Conservation (phyloP, 2,888 invertebrate genomes). For the Theretra japonica region DNA sequence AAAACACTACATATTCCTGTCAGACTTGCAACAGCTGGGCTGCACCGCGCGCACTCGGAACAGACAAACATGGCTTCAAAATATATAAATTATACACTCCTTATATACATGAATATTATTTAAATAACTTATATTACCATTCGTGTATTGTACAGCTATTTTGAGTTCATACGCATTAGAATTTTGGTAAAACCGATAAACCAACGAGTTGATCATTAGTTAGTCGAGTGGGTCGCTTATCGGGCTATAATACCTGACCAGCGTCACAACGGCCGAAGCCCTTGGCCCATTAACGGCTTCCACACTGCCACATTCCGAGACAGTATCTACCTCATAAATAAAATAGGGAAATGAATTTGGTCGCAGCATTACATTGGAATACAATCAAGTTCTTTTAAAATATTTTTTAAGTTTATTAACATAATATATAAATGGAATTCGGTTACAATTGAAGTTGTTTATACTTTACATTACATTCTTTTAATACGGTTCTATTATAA, state of each 20-base stretch:
- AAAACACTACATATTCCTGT: conserved; percentile 34
- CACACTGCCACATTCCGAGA: conserved; percentile 30
- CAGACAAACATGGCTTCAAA: conserved; percentile 26
- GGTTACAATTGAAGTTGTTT: not conserved
- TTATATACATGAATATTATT: not conserved
- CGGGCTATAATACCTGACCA: conserved; percentile 50
- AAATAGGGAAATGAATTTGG: conserved; percentile 17
- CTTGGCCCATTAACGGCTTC: conserved; percentile 57
- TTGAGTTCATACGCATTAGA: conserved; percentile 31
- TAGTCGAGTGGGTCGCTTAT: conserved; percentile 51
- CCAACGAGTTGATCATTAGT: conserved; percentile 42
- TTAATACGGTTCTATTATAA: no score
- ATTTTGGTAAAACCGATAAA: conserved; percentile 39
- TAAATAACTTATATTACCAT: not conserved
- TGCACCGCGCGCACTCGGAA: conserved; percentile 48
- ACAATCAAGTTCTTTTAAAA: not conserved
- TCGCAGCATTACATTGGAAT: not conserved
- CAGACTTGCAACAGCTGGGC: conserved; percentile 49
- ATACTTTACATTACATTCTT: no score
- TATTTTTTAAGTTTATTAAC: not conserved
- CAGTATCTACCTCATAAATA: conserved; percentile 24
- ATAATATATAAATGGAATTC: not conserved
- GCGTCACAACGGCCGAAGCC: conserved; percentile 57
- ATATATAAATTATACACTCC: no score
- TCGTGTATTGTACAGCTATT: not conserved